These are phyloP conservation scores for Salvelinus namaycush DNA, from an alignment of 2,113 vertebrate genomes.

Conservation along the genomic window DNA sequence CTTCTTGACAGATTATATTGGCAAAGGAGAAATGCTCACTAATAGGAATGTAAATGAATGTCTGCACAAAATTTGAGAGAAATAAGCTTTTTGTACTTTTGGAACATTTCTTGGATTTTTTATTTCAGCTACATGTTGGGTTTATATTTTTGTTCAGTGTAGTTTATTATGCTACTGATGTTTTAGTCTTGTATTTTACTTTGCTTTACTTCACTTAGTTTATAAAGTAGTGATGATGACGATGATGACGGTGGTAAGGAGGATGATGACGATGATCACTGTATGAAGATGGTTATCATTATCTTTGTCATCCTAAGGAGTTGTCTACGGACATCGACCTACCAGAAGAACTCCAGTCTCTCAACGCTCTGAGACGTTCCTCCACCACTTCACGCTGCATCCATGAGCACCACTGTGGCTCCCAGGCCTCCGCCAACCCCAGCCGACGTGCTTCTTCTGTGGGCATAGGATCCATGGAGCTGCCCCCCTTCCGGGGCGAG, in stretches of 20 bases:
- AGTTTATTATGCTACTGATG: not conserved
- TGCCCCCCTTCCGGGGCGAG: constrained; percentile 68
- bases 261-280: not conserved
- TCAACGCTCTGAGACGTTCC: constrained; percentile 85
- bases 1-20: not conserved
- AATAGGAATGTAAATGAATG: too few species aligned
- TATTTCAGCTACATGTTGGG: too few species aligned
- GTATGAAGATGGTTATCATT: not conserved
- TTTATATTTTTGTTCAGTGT: not conserved
- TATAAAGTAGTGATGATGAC: not conserved
- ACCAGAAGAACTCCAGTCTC: constrained; percentile 88
- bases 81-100: too few species aligned
- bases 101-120: too few species aligned
- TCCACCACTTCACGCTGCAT: constrained; percentile 87
- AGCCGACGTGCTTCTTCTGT: constrained; percentile 75
- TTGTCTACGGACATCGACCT: constrained; percentile 85
- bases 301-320: constrained; percentile 63
- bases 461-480: constrained; percentile 77
- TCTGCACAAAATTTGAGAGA: too few species aligned
- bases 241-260: not conserved
- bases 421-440: constrained; percentile 79
- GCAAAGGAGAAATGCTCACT: too few species aligned
- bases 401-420: constrained; percentile 93
- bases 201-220: not conserved
- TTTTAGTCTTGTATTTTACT: not conserved